These are phyloP conservation scores for Hippoglossus stenolepis DNA, from an alignment of 2,113 vertebrate species.

Conservation along the genomic window DNA sequence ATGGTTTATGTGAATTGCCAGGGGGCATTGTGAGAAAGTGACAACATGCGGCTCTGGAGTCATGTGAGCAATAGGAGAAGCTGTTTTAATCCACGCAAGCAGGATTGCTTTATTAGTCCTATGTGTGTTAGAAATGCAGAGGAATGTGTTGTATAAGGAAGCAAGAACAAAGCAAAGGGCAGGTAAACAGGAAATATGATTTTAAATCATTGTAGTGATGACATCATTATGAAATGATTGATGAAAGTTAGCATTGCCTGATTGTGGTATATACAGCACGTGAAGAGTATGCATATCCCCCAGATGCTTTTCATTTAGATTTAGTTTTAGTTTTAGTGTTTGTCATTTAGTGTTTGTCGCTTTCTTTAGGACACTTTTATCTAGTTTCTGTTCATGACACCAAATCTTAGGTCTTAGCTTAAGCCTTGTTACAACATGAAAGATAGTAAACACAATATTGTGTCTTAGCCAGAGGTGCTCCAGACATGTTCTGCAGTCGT, in stretches of 20 bases:
- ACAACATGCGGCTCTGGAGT: slow-evolving; percentile 13
- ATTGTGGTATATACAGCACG: too few relatives aligned
- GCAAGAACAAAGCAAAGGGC: background rate
- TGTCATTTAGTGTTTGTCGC: too few relatives aligned
- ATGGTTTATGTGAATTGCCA: slow-evolving; percentile 35
- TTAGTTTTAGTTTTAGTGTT: too few relatives aligned
- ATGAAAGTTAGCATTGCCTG: too few relatives aligned
- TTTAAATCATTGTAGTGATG: background rate
- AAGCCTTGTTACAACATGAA: background rate
- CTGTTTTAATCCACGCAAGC: slow-evolving; percentile 30
- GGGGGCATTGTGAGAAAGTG: slow-evolving; percentile 9
- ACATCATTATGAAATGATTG: too few relatives aligned
- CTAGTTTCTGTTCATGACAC: background rate
- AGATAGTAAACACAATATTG: background rate
- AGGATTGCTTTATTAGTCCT: background rate
- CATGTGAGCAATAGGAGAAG: slow-evolving; percentile 26
- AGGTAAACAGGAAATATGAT: background rate
- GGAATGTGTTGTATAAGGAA: background rate
- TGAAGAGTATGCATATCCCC: too few relatives aligned
- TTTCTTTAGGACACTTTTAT: background rate
- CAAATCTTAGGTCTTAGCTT: background rate
- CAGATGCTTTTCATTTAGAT: too few relatives aligned
- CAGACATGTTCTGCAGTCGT: background rate
- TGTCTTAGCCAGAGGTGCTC: background rate
- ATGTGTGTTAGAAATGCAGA: background rate